These are phyloP conservation scores for Lasioglossum marginatum DNA, from an alignment of 2,888 invertebrate species.

Conservation along the genomic window DNA sequence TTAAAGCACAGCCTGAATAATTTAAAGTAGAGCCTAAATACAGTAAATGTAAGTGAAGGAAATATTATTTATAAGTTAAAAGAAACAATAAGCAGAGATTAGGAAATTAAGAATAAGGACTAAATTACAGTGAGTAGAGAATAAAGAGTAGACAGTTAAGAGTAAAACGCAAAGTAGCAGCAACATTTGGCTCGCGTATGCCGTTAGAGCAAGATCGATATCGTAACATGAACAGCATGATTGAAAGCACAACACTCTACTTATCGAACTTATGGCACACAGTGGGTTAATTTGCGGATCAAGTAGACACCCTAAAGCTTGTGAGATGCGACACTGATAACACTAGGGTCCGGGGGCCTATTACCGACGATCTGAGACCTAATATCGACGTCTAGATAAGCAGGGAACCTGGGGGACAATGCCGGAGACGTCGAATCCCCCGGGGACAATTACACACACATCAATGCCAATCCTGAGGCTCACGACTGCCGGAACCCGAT, in stretches of 20 bases:
- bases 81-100: too few species aligned
- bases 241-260: constrained; percentile 6
- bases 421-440: constrained; percentile 3
- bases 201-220: background rate
- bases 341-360: constrained; percentile 4
- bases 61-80: too few species aligned
- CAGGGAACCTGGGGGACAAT: background rate
- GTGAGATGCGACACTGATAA: constrained; percentile 19
- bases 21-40: too few species aligned
- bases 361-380: constrained; percentile 17
- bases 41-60: too few species aligned
- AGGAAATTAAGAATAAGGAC: too few species aligned
- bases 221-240: background rate
- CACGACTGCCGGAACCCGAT: background rate
- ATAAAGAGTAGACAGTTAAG: background rate
- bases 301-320: constrained; percentile 11
- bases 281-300: constrained; percentile 19
- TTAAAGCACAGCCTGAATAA: too few species aligned
- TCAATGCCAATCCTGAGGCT: constrained; percentile 1
- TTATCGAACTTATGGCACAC: background rate
- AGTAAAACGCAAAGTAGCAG: background rate
- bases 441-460: constrained; percentile 8
- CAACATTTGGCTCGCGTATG: background rate
- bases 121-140: background rate
- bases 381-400: constrained; percentile 13